phyloP scores from a whole-genome alignment of 2,797 vertebrate genomes.

The Pitangus sulphuratus region DNA sequence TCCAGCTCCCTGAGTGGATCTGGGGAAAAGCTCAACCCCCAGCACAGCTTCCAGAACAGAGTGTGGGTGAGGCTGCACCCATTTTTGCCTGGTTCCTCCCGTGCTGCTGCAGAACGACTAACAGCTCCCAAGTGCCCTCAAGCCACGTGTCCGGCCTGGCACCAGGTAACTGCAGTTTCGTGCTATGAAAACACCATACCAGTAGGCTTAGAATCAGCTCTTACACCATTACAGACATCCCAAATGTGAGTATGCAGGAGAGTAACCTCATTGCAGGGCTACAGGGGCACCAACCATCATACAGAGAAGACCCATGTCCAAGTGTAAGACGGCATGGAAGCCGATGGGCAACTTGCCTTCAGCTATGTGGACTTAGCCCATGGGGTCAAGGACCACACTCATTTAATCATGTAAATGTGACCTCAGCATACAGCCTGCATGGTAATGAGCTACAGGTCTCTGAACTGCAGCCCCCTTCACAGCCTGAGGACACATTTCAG shows the following conservation, averaged over 20 bases:
- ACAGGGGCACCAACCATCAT: not conserved
- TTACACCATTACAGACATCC: not conserved
- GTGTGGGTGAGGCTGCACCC: not conserved
- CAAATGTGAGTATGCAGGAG: not conserved
- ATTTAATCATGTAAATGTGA: not conserved
- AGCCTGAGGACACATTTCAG: not conserved
- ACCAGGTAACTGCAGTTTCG: not conserved
- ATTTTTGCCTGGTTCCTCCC: not conserved
- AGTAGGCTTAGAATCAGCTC: not conserved
- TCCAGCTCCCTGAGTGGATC: not conserved
- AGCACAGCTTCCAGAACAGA: not conserved
- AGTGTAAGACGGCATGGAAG: not conserved
- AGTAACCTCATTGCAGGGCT: not conserved
- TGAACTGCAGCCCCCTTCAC: not conserved
- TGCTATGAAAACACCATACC: not conserved
- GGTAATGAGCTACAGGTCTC: not conserved
- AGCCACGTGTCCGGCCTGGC: not conserved
- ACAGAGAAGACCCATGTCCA: accelerated
- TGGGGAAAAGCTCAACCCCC: not conserved
- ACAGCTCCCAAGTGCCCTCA: not conserved
- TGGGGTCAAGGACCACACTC: not conserved
- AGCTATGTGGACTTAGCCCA: not conserved
- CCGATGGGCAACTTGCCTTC: not conserved
- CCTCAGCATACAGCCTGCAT: not conserved
- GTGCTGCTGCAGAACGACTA: not conserved